Conservation (phyloP, 1,140 invertebrate genomes). For the Liolophura sinensis region DNA sequence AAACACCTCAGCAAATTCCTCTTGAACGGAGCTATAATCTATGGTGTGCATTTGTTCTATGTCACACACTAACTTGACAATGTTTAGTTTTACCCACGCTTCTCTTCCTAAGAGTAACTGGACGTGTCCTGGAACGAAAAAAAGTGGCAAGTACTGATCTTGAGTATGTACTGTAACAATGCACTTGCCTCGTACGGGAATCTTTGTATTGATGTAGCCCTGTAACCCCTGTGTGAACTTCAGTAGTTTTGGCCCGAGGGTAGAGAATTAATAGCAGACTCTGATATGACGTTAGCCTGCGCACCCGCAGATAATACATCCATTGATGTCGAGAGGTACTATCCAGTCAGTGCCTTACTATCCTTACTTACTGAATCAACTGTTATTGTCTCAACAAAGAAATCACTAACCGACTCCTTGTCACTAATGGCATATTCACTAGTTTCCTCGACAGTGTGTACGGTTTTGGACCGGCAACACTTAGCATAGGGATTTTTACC, state of each 20-base stretch:
- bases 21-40: neutral
- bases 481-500: too few relatives aligned
- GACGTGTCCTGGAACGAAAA: conserved; percentile 8
- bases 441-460: neutral
- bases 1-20: conserved; percentile 21
- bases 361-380: neutral
- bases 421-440: neutral
- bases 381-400: neutral
- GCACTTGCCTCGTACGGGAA: conserved; percentile 1
- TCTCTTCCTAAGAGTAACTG: conserved; percentile 12
- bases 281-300: neutral
- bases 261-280: neutral
- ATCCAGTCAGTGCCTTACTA: neutral
- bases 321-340: neutral
- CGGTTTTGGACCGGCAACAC: neutral
- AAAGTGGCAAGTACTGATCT: conserved; percentile 11
- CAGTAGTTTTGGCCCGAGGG: neutral
- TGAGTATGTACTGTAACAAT: neutral
- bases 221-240: neutral
- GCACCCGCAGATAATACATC: conserved; percentile 1
- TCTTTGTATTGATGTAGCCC: neutral
- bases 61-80: conserved; percentile 9
- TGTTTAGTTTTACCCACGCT: conserved; percentile 2
- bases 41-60: neutral
- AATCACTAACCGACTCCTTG: neutral